Conservation (phyloP, 2,113 vertebrate genomes). For the Dasyurus viverrinus region DNA sequence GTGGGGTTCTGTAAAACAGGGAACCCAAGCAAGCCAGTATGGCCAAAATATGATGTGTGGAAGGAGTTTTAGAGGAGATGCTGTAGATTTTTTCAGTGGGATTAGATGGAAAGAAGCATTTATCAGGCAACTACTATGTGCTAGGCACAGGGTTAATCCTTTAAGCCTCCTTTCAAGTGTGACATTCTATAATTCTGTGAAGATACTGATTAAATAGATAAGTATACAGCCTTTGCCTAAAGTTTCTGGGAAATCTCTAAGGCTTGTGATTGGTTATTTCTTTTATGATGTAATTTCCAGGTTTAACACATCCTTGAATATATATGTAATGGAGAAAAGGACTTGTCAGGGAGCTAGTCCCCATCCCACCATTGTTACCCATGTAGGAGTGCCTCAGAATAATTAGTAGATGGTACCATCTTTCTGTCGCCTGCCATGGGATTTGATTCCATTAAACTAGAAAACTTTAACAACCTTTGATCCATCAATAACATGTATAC, state of each 20-base stretch:
- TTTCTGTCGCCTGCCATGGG: no score
- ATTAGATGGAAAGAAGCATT: background rate
- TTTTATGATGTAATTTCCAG: background rate
- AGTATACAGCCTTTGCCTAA: background rate
- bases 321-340: background rate
- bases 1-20: background rate
- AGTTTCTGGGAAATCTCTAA: conserved; percentile 37
- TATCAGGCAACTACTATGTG: background rate
- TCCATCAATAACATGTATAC: no score
- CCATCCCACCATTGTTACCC: background rate
- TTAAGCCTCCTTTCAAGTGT: background rate
- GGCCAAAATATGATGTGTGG: no score
- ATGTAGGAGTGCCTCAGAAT: background rate
- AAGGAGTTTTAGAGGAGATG: background rate
- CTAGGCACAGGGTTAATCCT: background rate
- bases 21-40: background rate
- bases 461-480: no score
- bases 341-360: background rate
- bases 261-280: background rate
- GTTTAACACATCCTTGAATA: background rate
- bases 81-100: conserved; percentile 40
- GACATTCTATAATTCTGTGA: background rate
- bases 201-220: background rate
- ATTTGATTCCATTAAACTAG: no score
- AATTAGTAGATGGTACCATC: no score